Evolutionary conservation across 2,113 vertebrate genomes (phyloP).

Genomic region (Polypterus bichir): DNA sequence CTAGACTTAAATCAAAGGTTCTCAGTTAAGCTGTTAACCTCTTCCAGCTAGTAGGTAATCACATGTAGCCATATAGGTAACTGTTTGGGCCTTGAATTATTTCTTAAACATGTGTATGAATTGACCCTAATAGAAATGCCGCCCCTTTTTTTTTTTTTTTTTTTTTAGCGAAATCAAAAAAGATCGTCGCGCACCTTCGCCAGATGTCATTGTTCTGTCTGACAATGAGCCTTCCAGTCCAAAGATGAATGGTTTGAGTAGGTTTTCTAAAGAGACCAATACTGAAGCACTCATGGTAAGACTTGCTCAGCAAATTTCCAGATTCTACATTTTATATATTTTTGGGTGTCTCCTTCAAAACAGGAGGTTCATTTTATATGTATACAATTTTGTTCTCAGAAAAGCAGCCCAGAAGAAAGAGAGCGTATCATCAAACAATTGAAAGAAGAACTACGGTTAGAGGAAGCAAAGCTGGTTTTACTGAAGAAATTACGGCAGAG

Average conservation of each 20-base stretch:
- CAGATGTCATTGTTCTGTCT: constrained; percentile 83
- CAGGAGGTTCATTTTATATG: background rate
- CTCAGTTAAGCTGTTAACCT: too few relatives aligned
- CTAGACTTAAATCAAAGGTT: too few relatives aligned
- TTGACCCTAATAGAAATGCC: background rate
- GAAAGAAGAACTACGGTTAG: constrained; percentile 81
- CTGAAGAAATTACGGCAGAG: constrained; percentile 93
- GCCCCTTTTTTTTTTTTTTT: background rate
- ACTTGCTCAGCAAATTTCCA: background rate
- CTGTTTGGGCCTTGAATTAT: too few relatives aligned
- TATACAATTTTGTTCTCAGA: constrained; percentile 38
- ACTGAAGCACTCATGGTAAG: constrained; percentile 81
- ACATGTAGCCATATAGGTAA: too few relatives aligned
- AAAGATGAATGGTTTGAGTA: constrained; percentile 69
- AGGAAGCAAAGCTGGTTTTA: constrained; percentile 88
- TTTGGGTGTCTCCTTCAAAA: background rate
- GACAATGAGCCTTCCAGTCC: constrained; percentile 87
- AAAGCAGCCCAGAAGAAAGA: constrained; percentile 77
- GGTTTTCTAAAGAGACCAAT: constrained; percentile 62
- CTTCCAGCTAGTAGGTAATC: too few relatives aligned
- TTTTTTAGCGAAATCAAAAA: constrained; percentile 60
- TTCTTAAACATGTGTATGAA: too few relatives aligned
- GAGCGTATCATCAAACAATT: constrained; percentile 81
- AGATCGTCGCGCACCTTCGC: constrained; percentile 65
- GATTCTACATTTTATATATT: too few relatives aligned